These are phyloP conservation scores for Mormyrus iriodes DNA, from an alignment of 2,113 vertebrate species.

Conservation along the genomic window DNA sequence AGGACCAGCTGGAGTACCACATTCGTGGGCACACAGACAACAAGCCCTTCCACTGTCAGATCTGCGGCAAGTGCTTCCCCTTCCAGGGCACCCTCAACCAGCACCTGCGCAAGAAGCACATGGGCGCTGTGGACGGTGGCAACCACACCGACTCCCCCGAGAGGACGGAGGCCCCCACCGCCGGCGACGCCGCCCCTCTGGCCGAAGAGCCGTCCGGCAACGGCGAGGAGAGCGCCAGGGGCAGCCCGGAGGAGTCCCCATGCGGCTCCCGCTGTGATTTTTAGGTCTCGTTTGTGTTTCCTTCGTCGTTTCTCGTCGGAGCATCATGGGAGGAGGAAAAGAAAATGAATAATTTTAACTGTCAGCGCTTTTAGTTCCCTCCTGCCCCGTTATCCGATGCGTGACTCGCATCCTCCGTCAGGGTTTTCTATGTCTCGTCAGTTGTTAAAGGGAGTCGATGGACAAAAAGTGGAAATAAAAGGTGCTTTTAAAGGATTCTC, in stretches of 20 bases:
- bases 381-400: not conserved
- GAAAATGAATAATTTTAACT: not conserved
- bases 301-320: conserved; percentile 28
- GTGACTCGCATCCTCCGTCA: conserved; percentile 43
- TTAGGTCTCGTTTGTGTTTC: conserved; percentile 36
- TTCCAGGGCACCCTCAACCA: conserved; percentile 98
- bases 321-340: not conserved
- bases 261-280: conserved; percentile 62
- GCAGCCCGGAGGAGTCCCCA: conserved; percentile 56
- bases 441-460: conserved; percentile 49
- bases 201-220: conserved; percentile 54
- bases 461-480: conserved; percentile 36
- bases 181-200: conserved; percentile 64
- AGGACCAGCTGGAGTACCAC: conserved; percentile 97
- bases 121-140: conserved; percentile 68
- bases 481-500: conserved; percentile 58
- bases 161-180: conserved; percentile 72
- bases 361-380: not conserved
- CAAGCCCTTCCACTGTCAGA: conserved; percentile 96
- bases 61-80: conserved; percentile 98
- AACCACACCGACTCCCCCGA: conserved; percentile 77
- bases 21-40: conserved; percentile 98
- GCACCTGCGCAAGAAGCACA: conserved; percentile 97
- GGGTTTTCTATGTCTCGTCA: conserved; percentile 50
- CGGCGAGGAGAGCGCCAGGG: conserved; percentile 53